These are phyloP conservation scores for Leucophenga maculata DNA, from an alignment of 2,888 invertebrate genomes.

Conservation along the genomic window DNA sequence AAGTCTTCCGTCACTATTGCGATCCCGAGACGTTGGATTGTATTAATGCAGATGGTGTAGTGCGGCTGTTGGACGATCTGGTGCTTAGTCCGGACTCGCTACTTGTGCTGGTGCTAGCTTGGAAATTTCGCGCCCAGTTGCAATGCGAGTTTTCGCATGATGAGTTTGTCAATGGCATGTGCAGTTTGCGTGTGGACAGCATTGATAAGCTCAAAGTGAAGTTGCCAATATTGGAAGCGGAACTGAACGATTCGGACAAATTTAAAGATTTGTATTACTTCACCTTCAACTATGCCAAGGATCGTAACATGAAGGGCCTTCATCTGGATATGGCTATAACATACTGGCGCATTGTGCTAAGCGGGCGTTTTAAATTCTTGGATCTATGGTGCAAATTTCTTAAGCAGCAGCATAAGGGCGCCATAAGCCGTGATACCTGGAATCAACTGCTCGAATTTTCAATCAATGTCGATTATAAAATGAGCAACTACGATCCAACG, in stretches of 20 bases:
- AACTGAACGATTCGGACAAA: slow-evolving; percentile 88
- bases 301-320: slow-evolving; percentile 95
- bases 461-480: slow-evolving; percentile 92
- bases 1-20: slow-evolving; percentile 87
- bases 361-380: slow-evolving; percentile 94
- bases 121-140: slow-evolving; percentile 96
- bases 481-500: slow-evolving; percentile 98
- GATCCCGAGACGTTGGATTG: slow-evolving; percentile 92
- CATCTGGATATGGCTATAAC: slow-evolving; percentile 98
- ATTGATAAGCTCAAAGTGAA: slow-evolving; percentile 93
- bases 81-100: slow-evolving; percentile 93
- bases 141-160: slow-evolving; percentile 98
- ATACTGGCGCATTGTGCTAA: slow-evolving; percentile 98
- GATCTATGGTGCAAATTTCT: slow-evolving; percentile 97
- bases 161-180: slow-evolving; percentile 93
- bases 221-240: slow-evolving; percentile 87
- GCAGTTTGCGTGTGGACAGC: slow-evolving; percentile 91
- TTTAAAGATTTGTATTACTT: slow-evolving; percentile 99
- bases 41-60: slow-evolving; percentile 96
- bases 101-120: slow-evolving; percentile 92
- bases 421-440: slow-evolving; percentile 99
- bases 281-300: slow-evolving; percentile 98
- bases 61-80: slow-evolving; percentile 94
- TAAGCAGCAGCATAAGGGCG: slow-evolving; percentile 95
- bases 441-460: slow-evolving; percentile 97